A percentile compares a stretch with the other conserved stretches of the same genome.
These are phyloP conservation scores for Pterocles gutturalis DNA, from an alignment of 2,113 vertebrate species.

Conservation along the genomic window DNA sequence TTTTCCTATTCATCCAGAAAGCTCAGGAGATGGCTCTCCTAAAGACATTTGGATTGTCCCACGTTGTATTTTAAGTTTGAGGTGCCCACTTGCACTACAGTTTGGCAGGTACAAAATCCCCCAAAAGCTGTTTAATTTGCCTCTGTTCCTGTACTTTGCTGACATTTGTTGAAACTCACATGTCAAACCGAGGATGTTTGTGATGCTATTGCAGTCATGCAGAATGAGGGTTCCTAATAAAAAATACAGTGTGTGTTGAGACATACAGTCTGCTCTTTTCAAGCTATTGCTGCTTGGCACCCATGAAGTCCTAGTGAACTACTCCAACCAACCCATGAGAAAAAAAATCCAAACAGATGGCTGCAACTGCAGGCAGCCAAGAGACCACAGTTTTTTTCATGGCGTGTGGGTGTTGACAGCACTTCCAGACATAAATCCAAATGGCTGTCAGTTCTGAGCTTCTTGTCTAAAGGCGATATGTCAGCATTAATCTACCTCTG, in stretches of 20 bases:
- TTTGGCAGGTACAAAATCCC: neutral
- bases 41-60: neutral
- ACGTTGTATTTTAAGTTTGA: neutral
- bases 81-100: neutral
- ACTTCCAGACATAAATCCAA: slow-evolving; percentile 71
- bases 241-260: neutral
- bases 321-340: slow-evolving; percentile 68
- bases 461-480: slow-evolving; percentile 30
- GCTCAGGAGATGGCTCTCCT: neutral
- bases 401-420: slow-evolving; percentile 65
- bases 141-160: neutral
- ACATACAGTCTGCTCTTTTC: slow-evolving; percentile 57
- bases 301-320: slow-evolving; percentile 52
- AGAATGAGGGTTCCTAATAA: neutral
- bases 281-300: slow-evolving; percentile 65
- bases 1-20: neutral
- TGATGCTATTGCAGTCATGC: neutral
- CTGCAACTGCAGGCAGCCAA: slow-evolving; percentile 59
- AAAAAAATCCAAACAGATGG: slow-evolving; percentile 77
- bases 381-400: slow-evolving; percentile 40
- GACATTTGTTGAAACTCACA: too few relatives aligned
- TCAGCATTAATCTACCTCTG: slow-evolving; percentile 47
- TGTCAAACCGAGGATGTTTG: neutral
- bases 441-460: slow-evolving; percentile 62
- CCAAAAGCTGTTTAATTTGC: neutral